These are phyloP conservation scores for Ectropis crepuscularia DNA, from an alignment of 2,888 invertebrate species.

Conservation along the genomic window DNA sequence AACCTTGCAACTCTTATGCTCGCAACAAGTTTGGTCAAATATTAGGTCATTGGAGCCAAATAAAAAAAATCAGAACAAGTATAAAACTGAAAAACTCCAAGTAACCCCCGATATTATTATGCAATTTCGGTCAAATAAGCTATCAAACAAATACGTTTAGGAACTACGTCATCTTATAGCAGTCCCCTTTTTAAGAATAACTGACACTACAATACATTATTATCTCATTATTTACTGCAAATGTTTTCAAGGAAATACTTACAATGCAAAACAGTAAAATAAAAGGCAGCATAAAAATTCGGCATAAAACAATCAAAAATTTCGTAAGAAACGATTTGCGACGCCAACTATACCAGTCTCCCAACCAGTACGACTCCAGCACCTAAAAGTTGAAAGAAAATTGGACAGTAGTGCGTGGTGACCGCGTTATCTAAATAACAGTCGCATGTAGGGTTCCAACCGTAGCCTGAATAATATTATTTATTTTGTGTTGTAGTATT, in stretches of 20 bases:
- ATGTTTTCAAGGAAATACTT: slow-evolving; percentile 28
- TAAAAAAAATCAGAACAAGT: background rate
- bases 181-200: too few relatives aligned
- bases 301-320: slow-evolving; percentile 53
- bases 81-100: background rate
- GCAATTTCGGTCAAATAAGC: too few relatives aligned
- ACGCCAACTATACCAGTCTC: slow-evolving; percentile 85
- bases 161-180: too few relatives aligned
- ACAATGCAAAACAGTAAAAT: slow-evolving; percentile 67
- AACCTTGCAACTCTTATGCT: background rate
- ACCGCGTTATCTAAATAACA: slow-evolving; percentile 36
- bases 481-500: too few relatives aligned
- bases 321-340: slow-evolving; percentile 71
- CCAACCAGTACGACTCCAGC: slow-evolving; percentile 88
- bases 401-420: slow-evolving; percentile 22
- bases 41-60: background rate
- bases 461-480: too few relatives aligned
- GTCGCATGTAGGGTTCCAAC: slow-evolving; percentile 19
- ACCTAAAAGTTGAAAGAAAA: slow-evolving; percentile 51
- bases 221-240: too few relatives aligned
- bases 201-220: too few relatives aligned
- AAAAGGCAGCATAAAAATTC: slow-evolving; percentile 62
- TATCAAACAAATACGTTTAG: too few relatives aligned
- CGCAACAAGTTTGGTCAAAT: background rate
- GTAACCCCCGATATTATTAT: too few relatives aligned